A percentile compares a stretch with the other conserved stretches of the same genome.
phyloP scores from a whole-genome alignment of 2,888 invertebrate genomes.

The Sylvicola cinctus region DNA sequence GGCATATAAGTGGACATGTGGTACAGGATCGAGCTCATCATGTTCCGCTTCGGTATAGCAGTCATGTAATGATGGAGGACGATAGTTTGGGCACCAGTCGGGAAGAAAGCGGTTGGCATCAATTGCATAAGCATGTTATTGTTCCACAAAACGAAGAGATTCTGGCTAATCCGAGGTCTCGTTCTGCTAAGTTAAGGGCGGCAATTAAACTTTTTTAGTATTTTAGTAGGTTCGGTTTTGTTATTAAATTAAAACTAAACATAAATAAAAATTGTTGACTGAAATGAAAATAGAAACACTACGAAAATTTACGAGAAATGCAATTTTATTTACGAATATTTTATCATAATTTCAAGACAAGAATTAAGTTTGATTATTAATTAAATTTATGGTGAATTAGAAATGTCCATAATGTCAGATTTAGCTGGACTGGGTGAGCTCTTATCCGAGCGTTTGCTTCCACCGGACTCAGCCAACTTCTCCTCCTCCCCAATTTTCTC shows the following conservation, averaged over 20 bases:
- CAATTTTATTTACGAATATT: no score
- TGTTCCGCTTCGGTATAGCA: conserved; percentile 48
- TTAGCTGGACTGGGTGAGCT: conserved; percentile 28
- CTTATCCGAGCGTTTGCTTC: conserved; percentile 12
- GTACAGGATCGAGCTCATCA: conserved; percentile 49
- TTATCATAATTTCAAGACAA: background rate
- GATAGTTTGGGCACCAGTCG: conserved; percentile 37
- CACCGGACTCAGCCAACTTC: conserved; percentile 17
- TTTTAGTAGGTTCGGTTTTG: no score
- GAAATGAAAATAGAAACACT: no score
- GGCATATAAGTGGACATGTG: conserved; percentile 63
- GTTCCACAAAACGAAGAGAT: conserved; percentile 54
- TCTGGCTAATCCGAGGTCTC: conserved; percentile 56
- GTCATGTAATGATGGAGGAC: conserved; percentile 36
- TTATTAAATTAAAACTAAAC: no score
- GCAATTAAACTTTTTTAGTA: conserved; percentile 36
- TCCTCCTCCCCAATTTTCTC: conserved; percentile 18
- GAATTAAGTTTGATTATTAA: background rate
- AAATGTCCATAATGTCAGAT: conserved; percentile 60
- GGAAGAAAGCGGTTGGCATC: conserved; percentile 49
- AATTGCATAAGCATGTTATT: conserved; percentile 61
- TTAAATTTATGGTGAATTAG: conserved; percentile 42
- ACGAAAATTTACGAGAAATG: no score
- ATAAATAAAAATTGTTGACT: no score
- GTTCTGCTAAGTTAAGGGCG: conserved; percentile 76